These are phyloP conservation scores for Gopherus evgoodei DNA, from an alignment of 2,113 vertebrate genomes.

Conservation along the genomic window DNA sequence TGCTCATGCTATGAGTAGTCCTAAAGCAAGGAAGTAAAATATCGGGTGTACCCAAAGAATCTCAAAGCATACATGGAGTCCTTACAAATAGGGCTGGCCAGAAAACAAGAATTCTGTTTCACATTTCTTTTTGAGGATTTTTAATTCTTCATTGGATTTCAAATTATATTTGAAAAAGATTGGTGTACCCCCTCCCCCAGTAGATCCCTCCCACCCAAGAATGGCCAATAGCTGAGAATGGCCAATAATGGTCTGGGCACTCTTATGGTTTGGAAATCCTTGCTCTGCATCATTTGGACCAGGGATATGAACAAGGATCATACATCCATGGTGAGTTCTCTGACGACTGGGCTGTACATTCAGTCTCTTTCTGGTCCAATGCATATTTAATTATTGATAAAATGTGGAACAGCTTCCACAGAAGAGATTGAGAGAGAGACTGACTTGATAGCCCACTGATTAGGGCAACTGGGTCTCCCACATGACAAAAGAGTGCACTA, in stretches of 20 bases:
- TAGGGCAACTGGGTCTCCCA: neutral
- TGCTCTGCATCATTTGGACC: neutral
- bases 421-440: neutral
- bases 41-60: neutral
- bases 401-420: neutral
- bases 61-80: rapidly evolving
- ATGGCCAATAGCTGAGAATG: neutral
- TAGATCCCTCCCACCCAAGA: neutral
- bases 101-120: neutral
- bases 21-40: neutral
- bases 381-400: neutral
- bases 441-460: neutral
- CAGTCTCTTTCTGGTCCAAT: neutral
- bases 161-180: neutral
- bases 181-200: neutral
- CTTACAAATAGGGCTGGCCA: neutral
- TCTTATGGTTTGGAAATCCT: neutral
- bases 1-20: neutral
- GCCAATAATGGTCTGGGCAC: neutral
- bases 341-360: neutral
- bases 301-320: neutral
- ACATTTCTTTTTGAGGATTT: neutral
- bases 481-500: neutral
- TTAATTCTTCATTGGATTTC: neutral
- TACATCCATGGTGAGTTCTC: neutral